Percentiles rank a stretch among this genome's conserved stretches.
These are phyloP conservation scores for Ameiurus melas DNA, from an alignment of 2,113 vertebrate genomes.

Conservation along the genomic window DNA sequence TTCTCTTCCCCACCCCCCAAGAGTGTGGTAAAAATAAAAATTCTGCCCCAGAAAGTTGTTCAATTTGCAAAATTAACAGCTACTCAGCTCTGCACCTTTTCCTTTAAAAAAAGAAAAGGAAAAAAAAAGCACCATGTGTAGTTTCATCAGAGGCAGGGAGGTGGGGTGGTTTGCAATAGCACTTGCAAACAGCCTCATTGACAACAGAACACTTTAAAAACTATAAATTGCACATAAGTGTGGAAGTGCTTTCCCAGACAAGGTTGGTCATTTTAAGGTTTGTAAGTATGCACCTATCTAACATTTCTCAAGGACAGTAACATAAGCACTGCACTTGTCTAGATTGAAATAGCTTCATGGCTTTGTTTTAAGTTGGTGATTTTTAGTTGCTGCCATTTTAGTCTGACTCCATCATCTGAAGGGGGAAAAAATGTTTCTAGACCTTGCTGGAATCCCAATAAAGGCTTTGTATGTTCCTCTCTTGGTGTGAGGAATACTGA, in stretches of 20 bases:
- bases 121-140: not conserved
- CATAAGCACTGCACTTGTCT: not conserved
- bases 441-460: not conserved
- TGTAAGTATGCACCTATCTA: constrained; percentile 28
- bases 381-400: not conserved
- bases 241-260: not conserved
- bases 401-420: not conserved
- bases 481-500: constrained; percentile 1
- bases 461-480: not conserved
- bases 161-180: not conserved
- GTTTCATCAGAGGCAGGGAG: not conserved
- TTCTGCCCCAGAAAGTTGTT: not conserved
- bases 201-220: not conserved
- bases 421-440: not conserved
- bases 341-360: not conserved
- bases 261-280: constrained; percentile 23
- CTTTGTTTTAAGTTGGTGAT: not conserved
- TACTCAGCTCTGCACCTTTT: not conserved
- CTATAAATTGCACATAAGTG: not conserved
- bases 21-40: not conserved
- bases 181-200: not conserved
- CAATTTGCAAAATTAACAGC: not conserved
- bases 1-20: not conserved
- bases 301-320: constrained; percentile 48
- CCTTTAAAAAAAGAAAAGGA: too few relatives aligned